Evolutionary conservation across 2,797 vertebrate genomes (phyloP), one percentile per base, ranked within the genome.

Genomic region (Brachyrhaphis roseni): DNA sequence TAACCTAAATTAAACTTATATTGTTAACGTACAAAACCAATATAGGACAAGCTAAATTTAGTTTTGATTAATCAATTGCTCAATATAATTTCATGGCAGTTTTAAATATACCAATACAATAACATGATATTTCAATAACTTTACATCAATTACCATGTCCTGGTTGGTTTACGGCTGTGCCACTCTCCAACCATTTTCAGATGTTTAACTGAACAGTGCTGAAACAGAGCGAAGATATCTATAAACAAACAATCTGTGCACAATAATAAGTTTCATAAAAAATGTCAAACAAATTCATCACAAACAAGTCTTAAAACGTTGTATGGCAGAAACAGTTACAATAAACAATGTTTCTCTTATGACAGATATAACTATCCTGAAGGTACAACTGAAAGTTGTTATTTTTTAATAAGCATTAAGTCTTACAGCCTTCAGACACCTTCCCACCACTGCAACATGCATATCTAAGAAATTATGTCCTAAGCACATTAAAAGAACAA

Each of bases 381-480:
- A 87, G 76, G 79, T 73, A 71, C 5, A 6, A 49, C 28, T 57
- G 13, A 28, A 84, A 93, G 93, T 94, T 91, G 94, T 83, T 86
- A 78, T 85, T 80, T 84, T 92, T 89, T 90, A 88, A 92, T 78
- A 88, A 78, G 75, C 68, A 45, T 71, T n/a, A 82, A 80, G 78
- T 86, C 79, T 80, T 74, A 66, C 66, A 81, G 86, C 82, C 91
- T 94, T 95, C 94, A 95, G 94, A 95, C 93, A 89, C 90, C 85
- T 90, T 90, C 81, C 86, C 88, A 80, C 79, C 16, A 71, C 66
- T 57, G 72, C 53, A 31, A 75, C 84, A 92, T 95, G 93, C 94
- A 94, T 95, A 94, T 90, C 86, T 88, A 72, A 80, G 89, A 87
- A 92, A 93, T 94, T 94, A 95, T 94, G 91, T 90, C 77, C 15